Evolutionary conservation across 2,888 invertebrate genomes (phyloP).

Genomic region (Abrostola tripartita): DNA sequence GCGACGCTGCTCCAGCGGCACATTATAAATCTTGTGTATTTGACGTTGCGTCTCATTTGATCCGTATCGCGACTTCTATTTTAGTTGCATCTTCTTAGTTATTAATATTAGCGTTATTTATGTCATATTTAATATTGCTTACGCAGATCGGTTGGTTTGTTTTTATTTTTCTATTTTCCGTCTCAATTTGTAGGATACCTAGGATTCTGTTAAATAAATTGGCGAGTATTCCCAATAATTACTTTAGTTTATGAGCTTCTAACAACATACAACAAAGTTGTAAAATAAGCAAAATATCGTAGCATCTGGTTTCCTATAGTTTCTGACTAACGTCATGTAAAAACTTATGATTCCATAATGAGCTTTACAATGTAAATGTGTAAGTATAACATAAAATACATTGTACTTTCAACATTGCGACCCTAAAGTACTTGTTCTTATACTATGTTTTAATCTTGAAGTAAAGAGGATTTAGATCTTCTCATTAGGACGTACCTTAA

Average conservation of each 20-base stretch:
- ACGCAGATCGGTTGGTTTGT: neutral
- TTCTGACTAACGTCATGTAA: too few species aligned
- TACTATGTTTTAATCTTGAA: slow-evolving; percentile 15
- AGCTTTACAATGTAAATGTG: too few species aligned
- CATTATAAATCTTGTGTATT: slow-evolving; percentile 61
- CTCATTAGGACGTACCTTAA: slow-evolving; percentile 5
- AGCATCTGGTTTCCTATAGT: too few species aligned
- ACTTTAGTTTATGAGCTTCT: too few species aligned
- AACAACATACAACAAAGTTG: too few species aligned
- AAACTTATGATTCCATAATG: too few species aligned
- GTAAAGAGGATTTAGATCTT: neutral
- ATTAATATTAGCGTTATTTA: slow-evolving; percentile 49
- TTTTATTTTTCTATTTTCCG: neutral
- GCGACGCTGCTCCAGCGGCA: slow-evolving; percentile 38
- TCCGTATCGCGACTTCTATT: slow-evolving; percentile 54
- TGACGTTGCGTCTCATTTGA: slow-evolving; percentile 57
- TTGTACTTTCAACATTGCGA: too few species aligned
- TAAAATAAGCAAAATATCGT: too few species aligned
- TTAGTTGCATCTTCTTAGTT: slow-evolving; percentile 37
- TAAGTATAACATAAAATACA: too few species aligned
- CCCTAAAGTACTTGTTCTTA: too few species aligned
- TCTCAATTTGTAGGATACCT: neutral
- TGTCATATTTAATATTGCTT: slow-evolving; percentile 30
- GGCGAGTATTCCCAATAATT: too few species aligned
- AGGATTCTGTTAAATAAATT: too few species aligned